Conservation (phyloP, 2,888 invertebrate genomes). For the Podotricha telesiphe region DNA sequence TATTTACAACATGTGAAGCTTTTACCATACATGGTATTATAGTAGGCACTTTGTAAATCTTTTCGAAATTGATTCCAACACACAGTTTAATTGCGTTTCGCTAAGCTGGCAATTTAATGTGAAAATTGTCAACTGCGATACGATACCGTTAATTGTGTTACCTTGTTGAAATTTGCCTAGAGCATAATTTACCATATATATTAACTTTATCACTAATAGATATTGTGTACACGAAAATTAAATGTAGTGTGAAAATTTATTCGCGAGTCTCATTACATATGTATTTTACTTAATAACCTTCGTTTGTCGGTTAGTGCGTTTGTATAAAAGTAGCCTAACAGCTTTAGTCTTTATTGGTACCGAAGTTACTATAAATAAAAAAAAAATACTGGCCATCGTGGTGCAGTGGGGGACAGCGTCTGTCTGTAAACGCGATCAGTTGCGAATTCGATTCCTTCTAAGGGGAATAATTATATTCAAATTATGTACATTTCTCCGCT, state of each 20-base stretch:
- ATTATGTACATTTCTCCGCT: too few relatives aligned
- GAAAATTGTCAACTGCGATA: constrained; percentile 28
- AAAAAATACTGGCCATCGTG: too few relatives aligned
- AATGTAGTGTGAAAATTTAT: background rate
- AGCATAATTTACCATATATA: constrained; percentile 19
- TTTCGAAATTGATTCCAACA: constrained; percentile 10
- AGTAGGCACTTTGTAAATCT: background rate
- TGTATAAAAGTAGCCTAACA: background rate
- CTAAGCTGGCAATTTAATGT: constrained; percentile 19
- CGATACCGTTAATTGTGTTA: constrained; percentile 29
- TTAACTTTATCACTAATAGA: constrained; percentile 13
- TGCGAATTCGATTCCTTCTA: too few relatives aligned
- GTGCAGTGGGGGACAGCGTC: too few relatives aligned
- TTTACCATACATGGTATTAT: background rate
- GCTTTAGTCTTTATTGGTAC: too few relatives aligned
- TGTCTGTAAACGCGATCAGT: too few relatives aligned
- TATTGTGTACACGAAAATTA: background rate
- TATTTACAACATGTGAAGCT: background rate
- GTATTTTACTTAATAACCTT: background rate
- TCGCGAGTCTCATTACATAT: background rate
- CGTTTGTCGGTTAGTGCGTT: background rate
- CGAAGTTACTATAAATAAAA: too few relatives aligned
- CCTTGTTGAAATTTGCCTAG: constrained; percentile 17
- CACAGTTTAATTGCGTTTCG: constrained; percentile 18
- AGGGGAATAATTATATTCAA: too few relatives aligned